Evolutionary conservation across 2,797 vertebrate species (phyloP).

Genomic region (Acanthurus leucopareius): DNA sequence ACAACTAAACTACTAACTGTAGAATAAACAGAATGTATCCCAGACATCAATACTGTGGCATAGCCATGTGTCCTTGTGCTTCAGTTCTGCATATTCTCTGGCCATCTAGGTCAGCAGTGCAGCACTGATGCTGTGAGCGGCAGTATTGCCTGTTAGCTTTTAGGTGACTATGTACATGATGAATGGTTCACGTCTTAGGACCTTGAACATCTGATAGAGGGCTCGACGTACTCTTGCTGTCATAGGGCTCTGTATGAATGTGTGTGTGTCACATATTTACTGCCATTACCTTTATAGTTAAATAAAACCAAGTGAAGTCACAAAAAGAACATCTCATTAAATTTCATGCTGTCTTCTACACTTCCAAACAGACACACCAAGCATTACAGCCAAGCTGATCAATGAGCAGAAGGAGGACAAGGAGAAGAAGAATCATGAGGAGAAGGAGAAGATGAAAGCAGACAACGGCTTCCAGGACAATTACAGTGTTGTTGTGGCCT

Average conservation of each 20-base stretch:
- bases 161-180: constrained; percentile 59
- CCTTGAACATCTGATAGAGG: constrained; percentile 69
- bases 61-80: not conserved
- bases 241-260: not conserved
- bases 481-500: constrained; percentile 98
- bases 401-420: constrained; percentile 99
- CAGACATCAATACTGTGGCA: not conserved
- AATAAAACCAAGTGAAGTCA: not conserved
- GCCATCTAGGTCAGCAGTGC: constrained; percentile 61
- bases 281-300: not conserved
- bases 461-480: constrained; percentile 99
- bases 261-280: not conserved
- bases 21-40: too few relatives aligned
- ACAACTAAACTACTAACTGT: too few relatives aligned
- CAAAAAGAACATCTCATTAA: not conserved
- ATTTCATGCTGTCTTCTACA: not conserved
- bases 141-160: constrained; percentile 27
- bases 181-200: constrained; percentile 68
- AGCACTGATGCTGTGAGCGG: constrained; percentile 19
- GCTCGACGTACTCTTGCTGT: constrained; percentile 46
- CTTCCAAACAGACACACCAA: constrained; percentile 92
- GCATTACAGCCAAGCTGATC: constrained; percentile 98
- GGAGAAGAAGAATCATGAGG: constrained; percentile 99
- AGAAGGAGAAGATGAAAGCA: constrained; percentile 98
- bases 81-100: constrained; percentile 25